Evolutionary conservation across 1,140 invertebrate genomes (phyloP).

Genomic region (Heliothis subflexa): DNA sequence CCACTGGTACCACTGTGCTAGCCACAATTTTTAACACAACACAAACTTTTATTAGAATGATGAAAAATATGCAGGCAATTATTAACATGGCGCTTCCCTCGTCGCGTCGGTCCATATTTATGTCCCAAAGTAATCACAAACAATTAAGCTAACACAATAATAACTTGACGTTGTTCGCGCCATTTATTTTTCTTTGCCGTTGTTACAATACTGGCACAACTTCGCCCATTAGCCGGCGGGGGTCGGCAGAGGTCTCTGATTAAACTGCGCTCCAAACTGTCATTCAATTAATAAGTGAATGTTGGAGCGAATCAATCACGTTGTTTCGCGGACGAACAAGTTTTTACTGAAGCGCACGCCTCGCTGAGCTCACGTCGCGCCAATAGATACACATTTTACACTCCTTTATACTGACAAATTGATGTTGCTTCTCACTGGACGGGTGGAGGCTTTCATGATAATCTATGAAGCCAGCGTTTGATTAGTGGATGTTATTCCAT

Average conservation of each 20-base stretch:
- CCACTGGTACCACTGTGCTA: too few relatives aligned
- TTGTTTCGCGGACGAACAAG: not conserved
- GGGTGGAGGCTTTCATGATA: not conserved
- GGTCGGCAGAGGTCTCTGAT: conserved; percentile 6
- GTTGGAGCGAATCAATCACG: conserved; percentile 20
- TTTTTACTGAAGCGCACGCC: not conserved
- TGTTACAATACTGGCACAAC: not conserved
- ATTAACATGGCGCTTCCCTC: not conserved
- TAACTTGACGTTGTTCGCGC: not conserved
- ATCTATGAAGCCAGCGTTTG: conserved; percentile 11
- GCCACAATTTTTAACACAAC: too few relatives aligned
- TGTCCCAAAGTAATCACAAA: not conserved
- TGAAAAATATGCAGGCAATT: not conserved
- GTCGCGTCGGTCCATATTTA: not conserved
- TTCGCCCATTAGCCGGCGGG: not conserved
- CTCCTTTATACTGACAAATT: conserved; percentile 31
- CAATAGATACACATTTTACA: conserved; percentile 22
- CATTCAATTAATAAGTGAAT: conserved; percentile 28
- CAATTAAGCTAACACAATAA: conserved; percentile 4
- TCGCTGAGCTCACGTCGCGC: not conserved
- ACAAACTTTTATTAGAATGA: too few relatives aligned
- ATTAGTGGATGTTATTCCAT: not conserved
- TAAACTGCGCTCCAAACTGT: conserved; percentile 17
- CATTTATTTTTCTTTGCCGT: not conserved
- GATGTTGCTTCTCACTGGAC: not conserved